Conservation (phyloP, 30 jellyfish, hydroid and myxozoan genomes). For the Pelagia noctiluca region DNA sequence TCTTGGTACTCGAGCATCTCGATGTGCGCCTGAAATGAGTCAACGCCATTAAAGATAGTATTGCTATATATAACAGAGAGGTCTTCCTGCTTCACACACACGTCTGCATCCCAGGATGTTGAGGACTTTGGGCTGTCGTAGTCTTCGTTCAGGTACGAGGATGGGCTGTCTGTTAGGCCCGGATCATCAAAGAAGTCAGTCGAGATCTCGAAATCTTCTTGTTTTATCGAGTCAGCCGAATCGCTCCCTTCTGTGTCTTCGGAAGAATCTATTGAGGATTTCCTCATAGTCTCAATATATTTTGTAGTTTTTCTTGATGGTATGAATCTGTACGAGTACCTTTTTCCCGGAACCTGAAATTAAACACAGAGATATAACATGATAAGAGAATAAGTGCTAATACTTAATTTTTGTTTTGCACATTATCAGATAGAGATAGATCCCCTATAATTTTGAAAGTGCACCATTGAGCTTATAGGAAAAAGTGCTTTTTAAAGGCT, state of each 20-base stretch:
- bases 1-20: neutral
- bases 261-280: constrained; percentile 23
- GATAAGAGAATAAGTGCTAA: neutral
- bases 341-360: constrained; percentile 69
- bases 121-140: constrained; percentile 16
- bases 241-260: constrained; percentile 13
- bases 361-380: neutral
- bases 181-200: neutral
- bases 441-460: too few species aligned
- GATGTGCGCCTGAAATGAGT: constrained; percentile 7
- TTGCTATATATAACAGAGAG: neutral
- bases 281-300: constrained; percentile 45
- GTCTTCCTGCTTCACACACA: constrained; percentile 12
- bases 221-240: neutral
- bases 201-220: constrained; percentile 20
- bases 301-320: constrained; percentile 66
- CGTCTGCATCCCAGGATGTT: neutral
- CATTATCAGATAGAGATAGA: too few species aligned
- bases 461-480: too few species aligned
- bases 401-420: too few species aligned
- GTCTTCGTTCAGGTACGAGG: constrained; percentile 54
- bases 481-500: too few species aligned
- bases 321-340: constrained; percentile 77
- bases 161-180: constrained; percentile 22
- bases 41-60: neutral